Conservation (phyloP, 2,113 vertebrate species). For the Coracopsis vasa region DNA sequence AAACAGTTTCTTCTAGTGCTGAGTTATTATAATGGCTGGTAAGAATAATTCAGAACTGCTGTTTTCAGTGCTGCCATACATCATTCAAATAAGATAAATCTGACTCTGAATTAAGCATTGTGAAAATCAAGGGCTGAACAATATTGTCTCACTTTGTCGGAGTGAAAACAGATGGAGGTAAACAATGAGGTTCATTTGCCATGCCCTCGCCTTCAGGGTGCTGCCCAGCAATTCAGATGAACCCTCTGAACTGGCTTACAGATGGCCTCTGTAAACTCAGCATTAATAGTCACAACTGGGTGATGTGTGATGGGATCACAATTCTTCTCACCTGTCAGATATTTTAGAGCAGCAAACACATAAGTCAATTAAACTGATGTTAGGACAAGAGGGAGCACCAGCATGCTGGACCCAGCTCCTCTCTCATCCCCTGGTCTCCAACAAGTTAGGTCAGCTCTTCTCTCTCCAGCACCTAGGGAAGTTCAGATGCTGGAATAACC, state of each 20-base stretch:
- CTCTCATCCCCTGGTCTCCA: background rate
- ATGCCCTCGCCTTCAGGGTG: background rate
- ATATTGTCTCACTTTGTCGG: background rate
- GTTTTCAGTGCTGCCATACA: background rate
- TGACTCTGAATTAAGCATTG: background rate
- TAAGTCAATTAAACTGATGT: background rate
- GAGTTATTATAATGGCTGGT: background rate
- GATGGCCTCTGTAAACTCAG: background rate
- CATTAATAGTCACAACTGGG: background rate
- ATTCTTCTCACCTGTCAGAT: background rate
- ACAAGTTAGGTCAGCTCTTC: background rate
- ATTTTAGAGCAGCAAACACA: background rate
- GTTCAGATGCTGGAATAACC: background rate
- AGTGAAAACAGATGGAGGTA: background rate
- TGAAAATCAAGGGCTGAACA: background rate
- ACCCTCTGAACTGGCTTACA: background rate
- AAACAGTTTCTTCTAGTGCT: background rate
- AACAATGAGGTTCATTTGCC: background rate
- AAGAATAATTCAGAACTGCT: background rate
- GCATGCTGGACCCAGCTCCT: accelerated
- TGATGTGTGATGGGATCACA: accelerated
- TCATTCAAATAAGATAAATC: background rate
- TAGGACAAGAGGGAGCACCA: accelerated
- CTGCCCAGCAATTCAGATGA: background rate
- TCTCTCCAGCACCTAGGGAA: background rate